Base-by-base conservation (phyloP, 1,140 invertebrate genomes). In the Bicyclus anynana region DNA sequence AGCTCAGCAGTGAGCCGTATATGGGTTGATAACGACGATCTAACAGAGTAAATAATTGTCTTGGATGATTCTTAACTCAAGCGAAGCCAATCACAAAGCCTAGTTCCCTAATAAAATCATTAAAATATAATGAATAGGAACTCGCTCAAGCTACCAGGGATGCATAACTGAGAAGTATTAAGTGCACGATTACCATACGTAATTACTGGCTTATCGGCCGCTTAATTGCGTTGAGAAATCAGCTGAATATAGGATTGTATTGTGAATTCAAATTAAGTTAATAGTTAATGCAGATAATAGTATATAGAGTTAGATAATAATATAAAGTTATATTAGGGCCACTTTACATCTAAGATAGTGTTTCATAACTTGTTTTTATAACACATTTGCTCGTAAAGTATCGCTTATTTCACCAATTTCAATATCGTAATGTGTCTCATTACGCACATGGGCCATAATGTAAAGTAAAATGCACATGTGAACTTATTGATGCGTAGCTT, bases 171-270 rank as follows among this genome's bases (percentile, higher is more conserved):
- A 66, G 68, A 68, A 72, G 74, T 74, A 78, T 78, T 80, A 78
- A 77, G 67, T 73, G 66, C 76, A 58, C 64, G 72, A 78, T 82
- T 82, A 82, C 73, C 79, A 82, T 82, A 80, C 77, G 77, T 82
- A 80, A 82, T 80, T 77, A 80, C 76, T 62, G 67, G 68, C 73
- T 80, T 82, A 82, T 80, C 79, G 70, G 58, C 47, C 47, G 53
- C 71, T 82, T 82, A 82, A 82, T 82, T 82, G 77, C 79, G 55
- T 65, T 72, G 74, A 78, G 78, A 68, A 78, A 82, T 78, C 77
- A 64, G 44, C 61, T n/a, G 51, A 53, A 50, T 59, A 59, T 59
- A 38, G 42, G 51, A 59, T 59, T 59, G 57, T 53, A 58, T 58
- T 58, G 48, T 58, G 49, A 29, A 57, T 40, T 53, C 26, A 53